These are phyloP conservation scores for Taurulus bubalis DNA, from an alignment of 2,113 vertebrate species.

Conservation along the genomic window DNA sequence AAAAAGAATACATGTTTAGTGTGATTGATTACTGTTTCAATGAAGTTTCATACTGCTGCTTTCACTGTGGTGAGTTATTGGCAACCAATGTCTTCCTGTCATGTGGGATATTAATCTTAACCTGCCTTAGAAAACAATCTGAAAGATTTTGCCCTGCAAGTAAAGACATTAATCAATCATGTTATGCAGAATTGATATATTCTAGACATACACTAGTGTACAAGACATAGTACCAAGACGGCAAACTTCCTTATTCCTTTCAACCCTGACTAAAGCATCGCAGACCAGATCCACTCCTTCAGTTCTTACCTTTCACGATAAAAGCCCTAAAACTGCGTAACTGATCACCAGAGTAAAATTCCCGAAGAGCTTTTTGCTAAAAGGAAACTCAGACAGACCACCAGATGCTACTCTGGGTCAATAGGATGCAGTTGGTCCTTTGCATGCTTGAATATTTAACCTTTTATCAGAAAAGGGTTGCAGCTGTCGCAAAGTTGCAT, in stretches of 20 bases:
- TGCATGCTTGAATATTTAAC: background rate
- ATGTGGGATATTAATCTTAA: slow-evolving; percentile 2
- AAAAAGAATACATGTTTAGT: background rate
- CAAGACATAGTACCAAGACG: background rate
- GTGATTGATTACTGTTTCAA: slow-evolving; percentile 21
- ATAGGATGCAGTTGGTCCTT: background rate
- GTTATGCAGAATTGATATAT: too few relatives aligned
- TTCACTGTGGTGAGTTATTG: slow-evolving; percentile 9
- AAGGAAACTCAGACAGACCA: too few relatives aligned
- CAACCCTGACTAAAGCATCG: too few relatives aligned
- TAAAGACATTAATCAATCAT: background rate
- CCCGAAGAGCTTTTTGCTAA: too few relatives aligned
- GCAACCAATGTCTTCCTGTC: slow-evolving; percentile 7
- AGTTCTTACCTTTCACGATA: background rate
- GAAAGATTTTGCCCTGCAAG: too few relatives aligned
- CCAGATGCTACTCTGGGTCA: too few relatives aligned
- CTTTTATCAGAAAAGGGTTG: too few relatives aligned
- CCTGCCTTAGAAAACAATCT: slow-evolving; percentile 4
- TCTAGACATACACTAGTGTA: too few relatives aligned
- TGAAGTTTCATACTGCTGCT: slow-evolving; percentile 3
- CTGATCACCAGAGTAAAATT: too few relatives aligned
- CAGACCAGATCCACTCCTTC: background rate
- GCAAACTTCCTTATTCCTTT: too few relatives aligned
- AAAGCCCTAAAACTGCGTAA: background rate
- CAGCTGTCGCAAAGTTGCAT: too few relatives aligned